Percentiles rank a stretch among this genome's conserved stretches.
phyloP scores from a whole-genome alignment of 1,140 invertebrate genomes.

The Apis dorsata region DNA sequence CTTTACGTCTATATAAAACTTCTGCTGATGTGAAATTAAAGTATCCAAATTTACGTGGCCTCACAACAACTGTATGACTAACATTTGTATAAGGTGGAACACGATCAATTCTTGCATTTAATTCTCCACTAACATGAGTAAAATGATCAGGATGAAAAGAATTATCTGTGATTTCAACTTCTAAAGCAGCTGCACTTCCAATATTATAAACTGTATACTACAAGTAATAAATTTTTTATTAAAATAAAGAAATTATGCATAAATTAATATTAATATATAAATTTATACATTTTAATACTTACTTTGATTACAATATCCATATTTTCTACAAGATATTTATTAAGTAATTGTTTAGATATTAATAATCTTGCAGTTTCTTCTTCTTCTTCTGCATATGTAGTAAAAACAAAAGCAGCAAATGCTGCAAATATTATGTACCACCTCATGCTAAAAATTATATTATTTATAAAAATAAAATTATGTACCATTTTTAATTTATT shows the following conservation, averaged over 20 bases:
- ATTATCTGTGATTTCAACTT: constrained; percentile 93
- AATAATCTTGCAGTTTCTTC: constrained; percentile 86
- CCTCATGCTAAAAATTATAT: constrained; percentile 72
- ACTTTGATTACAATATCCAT: constrained; percentile 97
- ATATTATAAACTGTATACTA: constrained; percentile 92
- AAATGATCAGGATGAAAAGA: constrained; percentile 95
- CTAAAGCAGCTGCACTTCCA: constrained; percentile 91
- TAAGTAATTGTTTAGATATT: constrained; percentile 95
- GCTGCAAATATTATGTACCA: constrained; percentile 67
- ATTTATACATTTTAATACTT: constrained; percentile 42
- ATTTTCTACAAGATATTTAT: constrained; percentile 98
- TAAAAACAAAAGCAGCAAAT: constrained; percentile 72
- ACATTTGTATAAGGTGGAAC: constrained; percentile 96
- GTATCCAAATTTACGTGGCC: constrained; percentile 94
- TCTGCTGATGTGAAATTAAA: constrained; percentile 99
- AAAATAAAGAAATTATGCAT: constrained; percentile 21
- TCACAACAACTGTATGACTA: constrained; percentile 94
- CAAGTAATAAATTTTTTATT: constrained; percentile 55
- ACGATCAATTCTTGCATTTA: constrained; percentile 91
- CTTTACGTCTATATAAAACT: constrained; percentile 92
- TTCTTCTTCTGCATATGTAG: constrained; percentile 83
- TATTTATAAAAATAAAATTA: background rate
- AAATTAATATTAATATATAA: constrained; percentile 6
- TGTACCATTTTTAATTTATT: background rate
- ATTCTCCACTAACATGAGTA: constrained; percentile 90